Conservation (phyloP, 2,797 vertebrate species). For the Arrhamphus sclerolepis region DNA sequence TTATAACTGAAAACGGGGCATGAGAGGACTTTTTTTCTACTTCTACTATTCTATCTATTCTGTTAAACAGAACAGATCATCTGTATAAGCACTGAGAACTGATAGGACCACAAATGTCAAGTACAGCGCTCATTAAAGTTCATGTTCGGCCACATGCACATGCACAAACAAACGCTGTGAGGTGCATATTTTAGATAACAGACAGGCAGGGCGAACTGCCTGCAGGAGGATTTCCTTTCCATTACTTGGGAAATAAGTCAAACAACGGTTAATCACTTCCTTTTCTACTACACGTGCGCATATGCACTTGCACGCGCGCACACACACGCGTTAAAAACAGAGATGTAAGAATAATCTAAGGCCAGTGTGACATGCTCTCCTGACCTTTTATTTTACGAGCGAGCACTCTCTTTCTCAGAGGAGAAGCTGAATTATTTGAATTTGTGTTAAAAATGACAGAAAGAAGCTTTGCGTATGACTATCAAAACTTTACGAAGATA, state of each 20-base stretch:
- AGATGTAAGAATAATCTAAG: conserved; percentile 23
- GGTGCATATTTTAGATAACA: conserved; percentile 25
- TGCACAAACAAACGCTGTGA: conserved; percentile 6
- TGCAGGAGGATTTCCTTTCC: conserved; percentile 48
- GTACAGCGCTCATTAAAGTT: not conserved
- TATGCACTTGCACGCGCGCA: too few species aligned
- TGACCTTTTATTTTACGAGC: conserved; percentile 8
- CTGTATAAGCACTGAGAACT: conserved; percentile 3
- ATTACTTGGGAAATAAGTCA: conserved; percentile 53
- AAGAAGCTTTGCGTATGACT: not conserved
- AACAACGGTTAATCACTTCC: conserved; percentile 49
- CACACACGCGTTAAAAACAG: too few species aligned
- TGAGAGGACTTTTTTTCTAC: not conserved
- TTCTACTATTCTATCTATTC: conserved; percentile 24
- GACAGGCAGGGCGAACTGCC: conserved; percentile 13
- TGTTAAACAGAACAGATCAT: conserved; percentile 9
- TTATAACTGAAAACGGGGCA: not conserved
- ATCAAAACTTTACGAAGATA: too few species aligned
- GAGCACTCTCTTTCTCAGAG: not conserved
- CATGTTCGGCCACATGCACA: conserved; percentile 7
- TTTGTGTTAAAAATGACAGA: too few species aligned
- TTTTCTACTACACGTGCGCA: not conserved
- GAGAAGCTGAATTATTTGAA: not conserved
- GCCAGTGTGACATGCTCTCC: conserved; percentile 33
- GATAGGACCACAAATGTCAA: conserved; percentile 17